Base-by-base conservation (phyloP, 2,888 invertebrate genomes). In the Apantesis nais region DNA sequence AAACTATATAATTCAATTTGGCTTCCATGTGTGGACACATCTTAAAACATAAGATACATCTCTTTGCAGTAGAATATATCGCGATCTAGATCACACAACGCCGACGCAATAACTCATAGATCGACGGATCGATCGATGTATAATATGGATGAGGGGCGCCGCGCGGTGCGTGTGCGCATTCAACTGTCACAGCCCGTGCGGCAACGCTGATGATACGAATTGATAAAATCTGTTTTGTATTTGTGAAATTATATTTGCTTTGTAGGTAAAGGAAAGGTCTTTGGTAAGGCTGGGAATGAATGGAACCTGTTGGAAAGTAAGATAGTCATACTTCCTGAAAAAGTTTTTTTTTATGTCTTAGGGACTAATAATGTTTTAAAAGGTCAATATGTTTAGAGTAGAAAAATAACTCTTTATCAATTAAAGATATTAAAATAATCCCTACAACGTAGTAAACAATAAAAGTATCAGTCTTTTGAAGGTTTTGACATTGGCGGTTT, bases 131-230 rank as follows among this genome's bases (percentile, higher is more conserved):
- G 82, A 82, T 79, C 81, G 82, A 79, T 77, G 89, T 91, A 92
- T 93, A 92, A 91, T 93, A 93, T 93, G 90, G 90, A 93, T 92
- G 82, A 82, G 80, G 70, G 81, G 81, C 79, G 79, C 79, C 80
- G 68, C 52, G 67, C 80, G 76, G 76, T 80, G 80, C 85, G 87
- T 85, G 84, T 72, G 86, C 82, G 89, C 92, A 93, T 93, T 93
- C 92, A 93, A 85, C 89, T 92, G 93, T 93, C 93, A 92, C 81
- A 80, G 79, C 78, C 66, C 74, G 76, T 76, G 78, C 80, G 82
- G 80, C 75, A 72, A 79, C 78, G 78, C 80, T 79, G 84, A 82
- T 85, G 74, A 77, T 74, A 71, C 75, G 79, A 80, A 74, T 77
- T 79, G 83, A 84, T 85, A 85, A 84, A 81, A 79, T 82, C 80